Evolutionary conservation across 2,888 invertebrate species (phyloP).

Genomic region (Lasiommata megera): DNA sequence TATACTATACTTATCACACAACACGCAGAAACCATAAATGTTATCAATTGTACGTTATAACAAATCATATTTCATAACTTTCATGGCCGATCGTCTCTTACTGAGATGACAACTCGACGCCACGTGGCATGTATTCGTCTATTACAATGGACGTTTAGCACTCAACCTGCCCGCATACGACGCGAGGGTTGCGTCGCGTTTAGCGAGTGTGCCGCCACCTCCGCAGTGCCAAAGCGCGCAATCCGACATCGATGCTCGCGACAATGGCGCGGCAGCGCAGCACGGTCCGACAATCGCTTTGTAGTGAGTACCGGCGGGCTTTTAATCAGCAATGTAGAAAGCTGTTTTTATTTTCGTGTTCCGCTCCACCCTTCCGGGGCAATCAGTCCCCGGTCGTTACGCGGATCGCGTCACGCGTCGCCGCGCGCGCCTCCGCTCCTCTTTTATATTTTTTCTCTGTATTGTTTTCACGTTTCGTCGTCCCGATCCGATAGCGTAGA

Average conservation of each 20-base stretch:
- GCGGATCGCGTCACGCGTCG: slow-evolving; percentile 57
- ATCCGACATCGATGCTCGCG: slow-evolving; percentile 45
- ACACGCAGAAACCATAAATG: too few species aligned
- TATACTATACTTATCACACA: too few species aligned
- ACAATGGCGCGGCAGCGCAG: slow-evolving; percentile 47
- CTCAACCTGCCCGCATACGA: too few species aligned
- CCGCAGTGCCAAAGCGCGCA: slow-evolving; percentile 46
- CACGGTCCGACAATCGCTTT: slow-evolving; percentile 61
- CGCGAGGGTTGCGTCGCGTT: not conserved
- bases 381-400: slow-evolving; percentile 68
- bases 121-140: too few species aligned
- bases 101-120: too few species aligned
- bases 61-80: too few species aligned
- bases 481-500: slow-evolving; percentile 11
- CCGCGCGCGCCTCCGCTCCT: slow-evolving; percentile 36
- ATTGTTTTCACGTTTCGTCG: slow-evolving; percentile 30
- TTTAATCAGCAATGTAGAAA: slow-evolving; percentile 68
- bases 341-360: slow-evolving; percentile 51
- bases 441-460: slow-evolving; percentile 31
- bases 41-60: too few species aligned
- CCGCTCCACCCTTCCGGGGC: slow-evolving; percentile 63
- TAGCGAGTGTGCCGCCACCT: not conserved
- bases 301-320: slow-evolving; percentile 60
- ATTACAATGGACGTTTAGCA: too few species aligned
- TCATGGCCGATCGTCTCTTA: too few species aligned